Evolutionary conservation across 2,888 invertebrate genomes (phyloP).

Genomic region (Conistra vaccinii): DNA sequence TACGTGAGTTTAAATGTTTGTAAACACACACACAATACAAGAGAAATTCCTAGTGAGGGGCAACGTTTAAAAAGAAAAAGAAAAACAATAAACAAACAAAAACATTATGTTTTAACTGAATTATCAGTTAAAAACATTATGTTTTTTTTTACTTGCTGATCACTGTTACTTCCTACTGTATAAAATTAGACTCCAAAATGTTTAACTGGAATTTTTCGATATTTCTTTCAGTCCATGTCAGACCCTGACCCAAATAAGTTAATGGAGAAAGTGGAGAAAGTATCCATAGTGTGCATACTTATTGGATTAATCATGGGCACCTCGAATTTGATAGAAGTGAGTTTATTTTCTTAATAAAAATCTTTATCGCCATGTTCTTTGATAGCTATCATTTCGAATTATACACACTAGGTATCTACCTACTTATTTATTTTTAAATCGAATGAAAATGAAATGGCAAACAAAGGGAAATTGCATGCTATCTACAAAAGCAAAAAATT

Average conservation of each 20-base stretch:
- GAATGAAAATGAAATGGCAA: not conserved
- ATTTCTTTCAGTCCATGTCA: conserved; percentile 74
- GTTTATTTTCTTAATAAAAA: conserved; percentile 7
- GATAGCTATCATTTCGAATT: not conserved
- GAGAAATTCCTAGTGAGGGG: no score
- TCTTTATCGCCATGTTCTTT: not conserved
- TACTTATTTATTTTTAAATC: not conserved
- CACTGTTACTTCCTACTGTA: not conserved
- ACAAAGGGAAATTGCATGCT: not conserved
- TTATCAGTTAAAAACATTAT: not conserved
- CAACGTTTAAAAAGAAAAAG: no score
- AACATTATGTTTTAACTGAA: no score
- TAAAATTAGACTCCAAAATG: not conserved
- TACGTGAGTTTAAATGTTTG: no score
- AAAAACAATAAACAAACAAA: no score
- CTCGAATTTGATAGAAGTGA: conserved; percentile 75
- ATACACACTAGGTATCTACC: no score
- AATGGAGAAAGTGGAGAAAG: conserved; percentile 71
- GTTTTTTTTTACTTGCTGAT: not conserved
- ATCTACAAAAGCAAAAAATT: conserved; percentile 4
- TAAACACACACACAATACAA: no score
- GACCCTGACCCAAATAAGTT: conserved; percentile 68
- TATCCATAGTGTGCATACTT: conserved; percentile 69
- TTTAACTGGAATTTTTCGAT: conserved; percentile 2
- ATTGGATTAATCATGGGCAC: conserved; percentile 75